phyloP scores from a whole-genome alignment of 92 coral and sea anemone genomes.

The Porites rus region DNA sequence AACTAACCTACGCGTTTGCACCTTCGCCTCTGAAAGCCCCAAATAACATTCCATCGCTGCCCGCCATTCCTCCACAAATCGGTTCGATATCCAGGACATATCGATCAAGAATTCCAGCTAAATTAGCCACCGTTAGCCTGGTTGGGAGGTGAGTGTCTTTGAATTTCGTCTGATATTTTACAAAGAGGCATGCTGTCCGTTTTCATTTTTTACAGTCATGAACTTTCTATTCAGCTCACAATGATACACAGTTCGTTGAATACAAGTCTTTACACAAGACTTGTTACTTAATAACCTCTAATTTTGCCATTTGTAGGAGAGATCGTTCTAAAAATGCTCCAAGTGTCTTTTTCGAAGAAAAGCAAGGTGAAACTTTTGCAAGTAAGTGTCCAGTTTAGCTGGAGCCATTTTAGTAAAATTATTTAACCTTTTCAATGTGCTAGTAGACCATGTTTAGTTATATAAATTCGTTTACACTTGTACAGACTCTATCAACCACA shows the following conservation, averaged over 20 bases:
- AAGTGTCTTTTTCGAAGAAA: slow-evolving; percentile 40
- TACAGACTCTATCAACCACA: too few relatives aligned
- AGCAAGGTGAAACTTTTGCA: slow-evolving; percentile 46
- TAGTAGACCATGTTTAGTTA: neutral
- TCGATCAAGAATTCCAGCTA: slow-evolving; percentile 61
- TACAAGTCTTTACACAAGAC: too few relatives aligned
- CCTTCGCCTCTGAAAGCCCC: slow-evolving; percentile 35
- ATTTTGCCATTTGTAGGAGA: slow-evolving; percentile 35
- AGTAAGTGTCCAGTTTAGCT: slow-evolving; percentile 24
- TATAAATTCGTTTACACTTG: too few relatives aligned
- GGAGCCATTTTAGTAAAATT: too few relatives aligned
- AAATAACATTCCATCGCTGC: slow-evolving; percentile 44
- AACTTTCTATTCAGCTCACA: neutral
- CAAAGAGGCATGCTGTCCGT: too few relatives aligned
- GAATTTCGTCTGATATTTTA: neutral
- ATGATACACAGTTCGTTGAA: too few relatives aligned
- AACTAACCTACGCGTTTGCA: slow-evolving; percentile 52
- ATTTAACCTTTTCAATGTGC: too few relatives aligned
- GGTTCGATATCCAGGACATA: slow-evolving; percentile 39
- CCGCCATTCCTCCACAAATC: slow-evolving; percentile 33
- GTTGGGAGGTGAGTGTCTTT: slow-evolving; percentile 72
- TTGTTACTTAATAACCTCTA: too few relatives aligned
- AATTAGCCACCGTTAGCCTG: slow-evolving; percentile 75
- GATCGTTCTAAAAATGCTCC: slow-evolving; percentile 45
- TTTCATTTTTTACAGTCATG: too few relatives aligned